Evolutionary conservation across 2,888 invertebrate species (phyloP).

Genomic region (Drosophila birchii): DNA sequence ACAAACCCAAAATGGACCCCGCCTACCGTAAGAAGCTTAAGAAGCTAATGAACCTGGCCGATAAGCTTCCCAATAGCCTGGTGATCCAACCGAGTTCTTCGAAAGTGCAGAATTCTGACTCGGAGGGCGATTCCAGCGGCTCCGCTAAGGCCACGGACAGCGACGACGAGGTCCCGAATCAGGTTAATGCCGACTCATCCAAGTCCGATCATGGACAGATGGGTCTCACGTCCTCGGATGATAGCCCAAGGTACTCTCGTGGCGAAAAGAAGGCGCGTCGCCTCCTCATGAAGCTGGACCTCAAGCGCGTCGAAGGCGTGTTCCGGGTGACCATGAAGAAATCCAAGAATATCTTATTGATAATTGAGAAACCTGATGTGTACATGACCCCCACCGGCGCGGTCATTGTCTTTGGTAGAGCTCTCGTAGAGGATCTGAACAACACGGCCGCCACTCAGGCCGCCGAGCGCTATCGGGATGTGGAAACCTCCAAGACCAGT

Average conservation of each 20-base stretch:
- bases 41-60: slow-evolving; percentile 32
- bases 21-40: slow-evolving; percentile 4
- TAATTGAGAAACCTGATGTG: slow-evolving; percentile 64
- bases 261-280: slow-evolving; percentile 70
- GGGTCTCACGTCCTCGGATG: not conserved
- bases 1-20: not conserved
- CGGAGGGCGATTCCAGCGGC: not conserved
- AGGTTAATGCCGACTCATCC: not conserved
- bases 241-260: slow-evolving; percentile 44
- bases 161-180: slow-evolving; percentile 34
- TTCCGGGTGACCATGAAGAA: slow-evolving; percentile 65
- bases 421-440: slow-evolving; percentile 54
- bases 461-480: slow-evolving; percentile 45
- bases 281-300: slow-evolving; percentile 56
- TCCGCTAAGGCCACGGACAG: slow-evolving; percentile 22
- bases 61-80: slow-evolving; percentile 8
- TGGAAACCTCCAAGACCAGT: not conserved
- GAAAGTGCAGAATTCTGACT: not conserved
- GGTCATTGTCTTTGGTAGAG: slow-evolving; percentile 59
- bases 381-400: slow-evolving; percentile 54
- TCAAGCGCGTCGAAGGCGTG: slow-evolving; percentile 56
- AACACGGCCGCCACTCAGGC: slow-evolving; percentile 52
- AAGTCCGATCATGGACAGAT: not conserved
- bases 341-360: slow-evolving; percentile 54
- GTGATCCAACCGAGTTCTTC: not conserved